These are phyloP conservation scores for Drosophila nebulosa DNA, from an alignment of 1,140 invertebrate genomes.

Conservation along the genomic window DNA sequence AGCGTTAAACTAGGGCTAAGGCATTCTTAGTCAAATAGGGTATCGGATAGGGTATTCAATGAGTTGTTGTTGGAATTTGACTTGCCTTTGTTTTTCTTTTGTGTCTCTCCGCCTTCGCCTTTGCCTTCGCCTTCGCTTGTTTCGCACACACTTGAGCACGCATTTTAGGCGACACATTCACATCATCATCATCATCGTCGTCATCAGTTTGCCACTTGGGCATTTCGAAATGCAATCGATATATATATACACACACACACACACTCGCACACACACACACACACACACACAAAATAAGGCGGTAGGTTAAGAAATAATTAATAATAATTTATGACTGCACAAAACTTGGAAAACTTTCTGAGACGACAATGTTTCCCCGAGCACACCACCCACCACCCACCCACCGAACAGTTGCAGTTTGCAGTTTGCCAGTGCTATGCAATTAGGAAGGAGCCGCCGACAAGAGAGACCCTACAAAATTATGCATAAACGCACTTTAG, in stretches of 20 bases:
- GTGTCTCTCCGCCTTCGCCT: slow-evolving; percentile 8
- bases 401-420: background rate
- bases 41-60: background rate
- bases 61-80: background rate
- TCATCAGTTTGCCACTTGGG: slow-evolving; percentile 42
- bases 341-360: background rate
- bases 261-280: slow-evolving; percentile 2
- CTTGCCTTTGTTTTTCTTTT: slow-evolving; percentile 19
- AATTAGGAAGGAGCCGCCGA: background rate
- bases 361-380: background rate
- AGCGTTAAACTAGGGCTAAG: no score
- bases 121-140: slow-evolving; percentile 22
- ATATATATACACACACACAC: slow-evolving; percentile 36
- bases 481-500: slow-evolving; percentile 78
- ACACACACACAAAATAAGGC: slow-evolving; percentile 5
- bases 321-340: slow-evolving; percentile 3
- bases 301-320: slow-evolving; percentile 24
- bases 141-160: slow-evolving; percentile 18
- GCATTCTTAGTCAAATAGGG: no score
- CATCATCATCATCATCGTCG: slow-evolving; percentile 31
- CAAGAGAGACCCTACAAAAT: slow-evolving; percentile 46
- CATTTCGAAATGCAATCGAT: slow-evolving; percentile 52
- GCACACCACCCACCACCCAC: background rate
- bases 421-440: background rate
- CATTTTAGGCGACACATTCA: slow-evolving; percentile 13